Base-by-base conservation (phyloP, 1,140 invertebrate genomes). In the Parapsyche elsis region DNA sequence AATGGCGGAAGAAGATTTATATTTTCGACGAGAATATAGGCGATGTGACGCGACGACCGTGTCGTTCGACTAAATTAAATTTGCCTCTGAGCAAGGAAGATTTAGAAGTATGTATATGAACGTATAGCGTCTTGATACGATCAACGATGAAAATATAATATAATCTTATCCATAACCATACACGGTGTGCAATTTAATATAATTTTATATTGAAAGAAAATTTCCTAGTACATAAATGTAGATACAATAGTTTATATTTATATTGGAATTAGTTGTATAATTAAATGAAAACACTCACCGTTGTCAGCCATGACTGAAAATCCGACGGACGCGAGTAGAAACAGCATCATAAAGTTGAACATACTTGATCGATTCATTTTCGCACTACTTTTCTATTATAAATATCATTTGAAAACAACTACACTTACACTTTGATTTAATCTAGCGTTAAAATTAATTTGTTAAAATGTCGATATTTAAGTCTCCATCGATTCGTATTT, bases 331-430 rank as follows among this genome's bases (percentile, higher is more conserved):
- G 73, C 73, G 21, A 76, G 16, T 30, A 76, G 21, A 12, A 76
- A 59, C 46, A 76, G 53, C 53, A 76, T 57, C 19, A 59, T 46
- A 24, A 59, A 38, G 23, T 59, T n/a, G 26, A 76, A 76, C 5
- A 76, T 21, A 1, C 44, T 53, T 14, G 23, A 26, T 21, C 12
- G 21, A 46, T 57, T 24, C 73, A 76, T 76, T 23, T 49, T 76
- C 12, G 5, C 9, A 61, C 19, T 59, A 21, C 9, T 61, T 61
- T 61, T 61, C 4, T 21, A 61, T 61, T 24, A n/a, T 21, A 61
- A 61, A 61, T 61, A 61, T 61, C 49, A 53, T 53, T 53, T 53
- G 45, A 53, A 53, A 12, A 53, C 49, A 12, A 16, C 10, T 53
- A 53, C 49, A 53, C 49, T 53, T 12, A 53, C 49, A 53, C 49